Evolutionary conservation across 2,797 vertebrate genomes (phyloP).

Genomic region (Oreochromis grahami): DNA sequence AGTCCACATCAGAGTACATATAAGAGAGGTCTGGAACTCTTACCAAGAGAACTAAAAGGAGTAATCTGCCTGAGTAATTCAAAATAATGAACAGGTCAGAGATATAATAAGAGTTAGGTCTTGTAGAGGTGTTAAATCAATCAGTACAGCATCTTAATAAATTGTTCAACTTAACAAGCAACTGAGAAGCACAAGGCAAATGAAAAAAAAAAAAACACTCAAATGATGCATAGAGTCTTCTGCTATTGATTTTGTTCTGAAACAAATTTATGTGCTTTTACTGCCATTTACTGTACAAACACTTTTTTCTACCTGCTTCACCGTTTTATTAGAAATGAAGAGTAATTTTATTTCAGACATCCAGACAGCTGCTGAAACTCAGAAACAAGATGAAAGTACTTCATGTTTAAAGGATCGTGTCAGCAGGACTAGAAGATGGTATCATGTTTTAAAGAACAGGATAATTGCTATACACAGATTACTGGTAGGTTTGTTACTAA

Average conservation of each 20-base stretch:
- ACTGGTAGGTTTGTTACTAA: neutral
- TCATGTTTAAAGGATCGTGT: neutral
- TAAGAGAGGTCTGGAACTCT: neutral
- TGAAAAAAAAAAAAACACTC: neutral
- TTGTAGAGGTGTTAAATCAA: conserved; percentile 12
- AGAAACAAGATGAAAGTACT: neutral
- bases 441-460: neutral
- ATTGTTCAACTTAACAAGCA: conserved; percentile 7
- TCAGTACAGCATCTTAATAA: conserved; percentile 5
- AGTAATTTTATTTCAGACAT: neutral
- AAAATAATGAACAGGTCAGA: conserved; percentile 7
- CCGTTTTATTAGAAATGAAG: neutral
- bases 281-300: neutral
- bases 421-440: neutral
- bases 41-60: neutral
- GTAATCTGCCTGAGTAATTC: neutral
- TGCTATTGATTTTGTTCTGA: neutral
- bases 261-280: neutral
- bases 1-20: neutral
- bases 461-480: neutral
- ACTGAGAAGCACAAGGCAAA: neutral
- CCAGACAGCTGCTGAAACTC: neutral
- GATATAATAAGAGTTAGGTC: conserved; percentile 24
- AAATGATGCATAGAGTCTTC: neutral
- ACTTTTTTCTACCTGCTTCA: neutral